These are phyloP conservation scores for Zhuqinia jingwanae DNA, from an alignment of 2,888 invertebrate species.

Conservation along the genomic window DNA sequence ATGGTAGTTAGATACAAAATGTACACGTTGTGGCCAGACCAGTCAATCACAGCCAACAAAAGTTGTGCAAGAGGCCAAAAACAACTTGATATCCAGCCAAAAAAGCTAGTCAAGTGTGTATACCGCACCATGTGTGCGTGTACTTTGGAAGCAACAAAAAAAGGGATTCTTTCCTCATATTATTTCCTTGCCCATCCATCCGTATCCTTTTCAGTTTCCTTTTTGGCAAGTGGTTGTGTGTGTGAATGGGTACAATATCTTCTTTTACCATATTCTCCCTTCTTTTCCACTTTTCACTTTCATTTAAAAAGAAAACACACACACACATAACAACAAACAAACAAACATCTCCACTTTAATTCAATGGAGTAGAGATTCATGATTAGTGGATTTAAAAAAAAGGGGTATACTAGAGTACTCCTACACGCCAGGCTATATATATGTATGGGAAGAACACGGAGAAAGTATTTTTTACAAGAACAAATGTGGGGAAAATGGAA, in stretches of 20 bases:
- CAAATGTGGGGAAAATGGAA: constrained; percentile 53
- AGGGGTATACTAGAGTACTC: not conserved
- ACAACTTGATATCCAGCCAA: constrained; percentile 22
- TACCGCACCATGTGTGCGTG: not conserved
- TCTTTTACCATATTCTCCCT: too few species aligned
- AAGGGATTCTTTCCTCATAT: constrained; percentile 30
- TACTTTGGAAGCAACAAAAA: constrained; percentile 22
- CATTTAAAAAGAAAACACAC: constrained; percentile 40
- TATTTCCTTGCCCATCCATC: constrained; percentile 50
- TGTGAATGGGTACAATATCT: constrained; percentile 20
- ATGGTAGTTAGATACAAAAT: not conserved
- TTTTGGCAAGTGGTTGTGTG: constrained; percentile 43
- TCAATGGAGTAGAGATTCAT: constrained; percentile 44
- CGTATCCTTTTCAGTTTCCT: constrained; percentile 57
- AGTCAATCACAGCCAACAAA: constrained; percentile 53
- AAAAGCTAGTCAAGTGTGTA: constrained; percentile 6
- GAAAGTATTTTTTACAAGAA: not conserved
- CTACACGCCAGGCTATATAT: too few species aligned
- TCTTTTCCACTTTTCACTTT: constrained; percentile 52
- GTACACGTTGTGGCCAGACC: not conserved
- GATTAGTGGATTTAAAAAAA: not conserved
- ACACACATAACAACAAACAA: constrained; percentile 5
- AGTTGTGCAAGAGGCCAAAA: not conserved
- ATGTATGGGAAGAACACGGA: too few species aligned
- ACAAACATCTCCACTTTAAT: constrained; percentile 47